Conservation (phyloP, 2,888 invertebrate genomes). For the Gnatocerus cornutus region DNA sequence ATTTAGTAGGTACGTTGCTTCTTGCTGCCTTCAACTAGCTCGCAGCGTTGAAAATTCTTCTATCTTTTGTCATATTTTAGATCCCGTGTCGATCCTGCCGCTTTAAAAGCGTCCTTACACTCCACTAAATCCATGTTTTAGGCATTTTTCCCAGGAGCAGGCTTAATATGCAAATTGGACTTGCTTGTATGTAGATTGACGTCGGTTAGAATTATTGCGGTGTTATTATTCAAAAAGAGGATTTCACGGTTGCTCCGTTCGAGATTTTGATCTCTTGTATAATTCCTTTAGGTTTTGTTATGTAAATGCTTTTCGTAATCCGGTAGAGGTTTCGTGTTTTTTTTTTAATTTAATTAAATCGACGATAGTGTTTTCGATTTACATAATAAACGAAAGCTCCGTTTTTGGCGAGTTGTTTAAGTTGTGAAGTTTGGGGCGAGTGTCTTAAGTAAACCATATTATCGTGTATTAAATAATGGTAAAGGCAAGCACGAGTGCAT, state of each 20-base stretch:
- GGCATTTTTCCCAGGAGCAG: constrained; percentile 28
- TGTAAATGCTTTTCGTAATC: constrained; percentile 29
- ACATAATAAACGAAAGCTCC: constrained; percentile 39
- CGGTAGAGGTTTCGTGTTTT: constrained; percentile 4
- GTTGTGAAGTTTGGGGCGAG: constrained; percentile 33
- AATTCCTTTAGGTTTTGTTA: constrained; percentile 41
- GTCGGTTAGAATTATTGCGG: constrained; percentile 39
- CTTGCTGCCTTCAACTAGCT: neutral
- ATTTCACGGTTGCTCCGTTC: constrained; percentile 16
- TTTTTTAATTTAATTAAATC: constrained; percentile 37
- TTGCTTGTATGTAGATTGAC: constrained; percentile 38
- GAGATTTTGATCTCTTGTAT: constrained; percentile 41
- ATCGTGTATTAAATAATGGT: constrained; percentile 49
- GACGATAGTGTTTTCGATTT: constrained; percentile 38
- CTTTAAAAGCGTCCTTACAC: neutral
- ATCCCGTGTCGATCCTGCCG: neutral
- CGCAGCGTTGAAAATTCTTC: neutral
- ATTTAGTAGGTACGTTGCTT: too few species aligned
- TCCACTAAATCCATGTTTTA: constrained; percentile 25
- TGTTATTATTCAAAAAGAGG: constrained; percentile 32
- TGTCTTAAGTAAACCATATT: constrained; percentile 46
- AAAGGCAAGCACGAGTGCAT: constrained; percentile 44
- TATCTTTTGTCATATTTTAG: constrained; percentile 1
- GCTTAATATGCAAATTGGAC: constrained; percentile 39
- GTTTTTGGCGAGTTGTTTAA: constrained; percentile 35